phyloP scores from a whole-genome alignment of 2,888 invertebrate genomes.

The Synanthedon andrenaeformis region DNA sequence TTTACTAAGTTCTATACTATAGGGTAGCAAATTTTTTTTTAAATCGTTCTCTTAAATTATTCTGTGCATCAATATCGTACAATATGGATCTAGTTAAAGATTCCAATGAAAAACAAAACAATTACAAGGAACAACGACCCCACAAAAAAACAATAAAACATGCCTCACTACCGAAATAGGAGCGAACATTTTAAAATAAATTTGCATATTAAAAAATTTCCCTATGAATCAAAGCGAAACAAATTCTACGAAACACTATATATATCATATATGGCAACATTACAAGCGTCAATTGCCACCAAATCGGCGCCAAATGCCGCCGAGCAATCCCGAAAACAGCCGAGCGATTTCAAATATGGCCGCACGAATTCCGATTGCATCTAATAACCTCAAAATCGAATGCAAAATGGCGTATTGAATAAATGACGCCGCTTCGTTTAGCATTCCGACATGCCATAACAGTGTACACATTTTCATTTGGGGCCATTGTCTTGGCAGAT shows the following conservation, averaged over 20 bases:
- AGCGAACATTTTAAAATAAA: not conserved
- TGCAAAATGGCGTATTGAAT: constrained; percentile 67
- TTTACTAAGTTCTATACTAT: too few relatives aligned
- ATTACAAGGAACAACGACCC: not conserved
- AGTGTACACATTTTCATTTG: constrained; percentile 66
- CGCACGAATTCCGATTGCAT: constrained; percentile 66
- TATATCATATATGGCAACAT: constrained; percentile 25
- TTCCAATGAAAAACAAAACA: not conserved
- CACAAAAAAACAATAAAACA: not conserved
- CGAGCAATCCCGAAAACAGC: constrained; percentile 49
- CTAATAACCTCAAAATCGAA: constrained; percentile 69
- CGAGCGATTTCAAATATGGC: constrained; percentile 55
- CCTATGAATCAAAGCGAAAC: constrained; percentile 26
- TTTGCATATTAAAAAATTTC: constrained; percentile 20
- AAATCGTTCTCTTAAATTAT: too few relatives aligned
- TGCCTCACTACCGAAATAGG: not conserved
- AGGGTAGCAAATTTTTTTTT: too few relatives aligned
- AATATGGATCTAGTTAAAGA: not conserved
- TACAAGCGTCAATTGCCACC: constrained; percentile 51
- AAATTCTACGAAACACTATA: constrained; percentile 33
- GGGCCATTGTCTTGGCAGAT: constrained; percentile 66
- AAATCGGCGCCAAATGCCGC: constrained; percentile 34
- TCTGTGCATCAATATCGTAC: too few relatives aligned
- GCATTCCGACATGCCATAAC: constrained; percentile 67
- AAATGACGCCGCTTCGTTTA: constrained; percentile 64